Evolutionary conservation across 2,113 vertebrate genomes (phyloP).

Genomic region (Melanerpes aurifrons): DNA sequence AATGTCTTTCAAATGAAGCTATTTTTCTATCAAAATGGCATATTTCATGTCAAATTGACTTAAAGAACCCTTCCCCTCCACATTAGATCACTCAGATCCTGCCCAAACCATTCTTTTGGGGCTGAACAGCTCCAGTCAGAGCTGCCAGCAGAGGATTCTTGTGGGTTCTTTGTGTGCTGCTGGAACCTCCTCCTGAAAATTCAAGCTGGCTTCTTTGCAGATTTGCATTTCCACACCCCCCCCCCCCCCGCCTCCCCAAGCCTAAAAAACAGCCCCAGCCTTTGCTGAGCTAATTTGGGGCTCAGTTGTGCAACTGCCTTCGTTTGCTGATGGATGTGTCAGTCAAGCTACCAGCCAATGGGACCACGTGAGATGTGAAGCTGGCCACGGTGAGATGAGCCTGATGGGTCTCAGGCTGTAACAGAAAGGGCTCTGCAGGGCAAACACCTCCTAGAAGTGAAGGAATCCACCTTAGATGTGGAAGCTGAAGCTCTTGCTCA

Average conservation of each 20-base stretch:
- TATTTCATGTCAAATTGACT: background rate
- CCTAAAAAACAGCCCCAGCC: background rate
- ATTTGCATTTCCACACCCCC: background rate
- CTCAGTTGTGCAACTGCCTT: background rate
- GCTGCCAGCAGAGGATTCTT: background rate
- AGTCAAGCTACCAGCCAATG: background rate
- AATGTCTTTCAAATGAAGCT: background rate
- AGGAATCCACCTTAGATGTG: rapidly evolving
- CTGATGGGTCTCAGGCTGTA: background rate
- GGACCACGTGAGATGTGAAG: background rate
- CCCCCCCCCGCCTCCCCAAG: background rate
- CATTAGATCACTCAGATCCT: background rate
- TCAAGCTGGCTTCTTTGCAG: constrained; percentile 6
- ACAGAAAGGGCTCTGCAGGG: background rate
- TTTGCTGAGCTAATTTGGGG: background rate
- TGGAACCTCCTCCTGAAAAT: constrained; percentile 7
- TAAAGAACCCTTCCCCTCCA: background rate
- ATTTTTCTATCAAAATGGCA: background rate
- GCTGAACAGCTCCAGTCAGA: background rate
- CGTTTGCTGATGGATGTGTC: background rate
- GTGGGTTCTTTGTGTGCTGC: background rate
- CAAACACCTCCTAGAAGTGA: background rate
- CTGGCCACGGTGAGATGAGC: background rate
- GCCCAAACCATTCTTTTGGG: background rate
- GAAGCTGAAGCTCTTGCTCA: background rate